Conservation (phyloP, 2,888 invertebrate genomes). For the Tachina fera region DNA sequence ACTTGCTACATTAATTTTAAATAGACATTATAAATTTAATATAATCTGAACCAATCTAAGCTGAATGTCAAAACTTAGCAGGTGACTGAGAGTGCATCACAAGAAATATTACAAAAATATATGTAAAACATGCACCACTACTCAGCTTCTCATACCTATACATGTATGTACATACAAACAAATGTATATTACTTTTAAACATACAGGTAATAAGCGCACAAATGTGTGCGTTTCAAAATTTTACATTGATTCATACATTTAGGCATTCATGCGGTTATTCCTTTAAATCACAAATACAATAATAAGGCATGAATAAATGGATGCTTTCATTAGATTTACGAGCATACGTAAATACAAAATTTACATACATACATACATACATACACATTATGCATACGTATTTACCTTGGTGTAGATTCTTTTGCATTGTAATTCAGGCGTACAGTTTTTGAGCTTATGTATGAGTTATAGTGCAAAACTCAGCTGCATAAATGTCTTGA, state of each 20-base stretch:
- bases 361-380: neutral
- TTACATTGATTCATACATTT: slow-evolving; percentile 27
- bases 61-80: slow-evolving; percentile 74
- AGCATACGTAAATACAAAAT: neutral
- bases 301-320: slow-evolving; percentile 26
- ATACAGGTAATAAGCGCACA: neutral
- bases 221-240: neutral
- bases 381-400: slow-evolving; percentile 12
- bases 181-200: neutral
- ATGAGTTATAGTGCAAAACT: too few relatives aligned
- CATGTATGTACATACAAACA: neutral
- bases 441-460: too few relatives aligned
- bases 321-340: slow-evolving; percentile 34
- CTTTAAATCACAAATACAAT: slow-evolving; percentile 43
- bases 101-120: slow-evolving; percentile 70
- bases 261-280: slow-evolving; percentile 34
- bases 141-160: too few relatives aligned
- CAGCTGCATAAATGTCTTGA: too few relatives aligned
- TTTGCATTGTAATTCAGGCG: neutral
- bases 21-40: slow-evolving; percentile 59
- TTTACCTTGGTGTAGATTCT: neutral
- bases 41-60: slow-evolving; percentile 62
- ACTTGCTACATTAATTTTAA: slow-evolving; percentile 54
- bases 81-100: slow-evolving; percentile 73
- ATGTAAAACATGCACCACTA: too few relatives aligned